Conservation (phyloP, 2,888 invertebrate species). For the Geotrupes spiniger region DNA sequence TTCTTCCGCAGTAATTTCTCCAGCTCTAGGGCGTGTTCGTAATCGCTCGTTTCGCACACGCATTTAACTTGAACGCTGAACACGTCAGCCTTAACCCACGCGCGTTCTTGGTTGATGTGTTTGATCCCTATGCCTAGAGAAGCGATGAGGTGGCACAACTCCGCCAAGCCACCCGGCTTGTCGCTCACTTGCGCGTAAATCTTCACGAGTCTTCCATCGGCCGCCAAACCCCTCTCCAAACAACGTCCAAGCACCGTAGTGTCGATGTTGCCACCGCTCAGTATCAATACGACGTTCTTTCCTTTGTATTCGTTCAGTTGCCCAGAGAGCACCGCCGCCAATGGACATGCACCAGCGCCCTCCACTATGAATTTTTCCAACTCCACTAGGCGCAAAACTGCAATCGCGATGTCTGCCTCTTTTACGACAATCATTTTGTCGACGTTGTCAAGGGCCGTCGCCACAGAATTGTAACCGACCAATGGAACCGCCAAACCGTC, state of each 20-base stretch:
- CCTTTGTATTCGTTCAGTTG: conserved; percentile 71
- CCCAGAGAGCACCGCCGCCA: conserved; percentile 82
- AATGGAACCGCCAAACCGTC: conserved; percentile 69
- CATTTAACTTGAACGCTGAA: conserved; percentile 82
- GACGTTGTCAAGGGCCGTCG: conserved; percentile 67
- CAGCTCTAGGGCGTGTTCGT: conserved; percentile 68
- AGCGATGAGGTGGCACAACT: conserved; percentile 73
- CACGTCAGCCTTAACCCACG: conserved; percentile 89
- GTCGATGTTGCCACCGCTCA: conserved; percentile 83
- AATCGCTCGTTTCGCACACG: conserved; percentile 86
- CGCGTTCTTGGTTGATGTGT: conserved; percentile 71
- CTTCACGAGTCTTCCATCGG: conserved; percentile 71
- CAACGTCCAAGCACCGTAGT: conserved; percentile 81
- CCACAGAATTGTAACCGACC: conserved; percentile 83
- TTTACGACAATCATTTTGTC: conserved; percentile 69
- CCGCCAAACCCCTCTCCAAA: conserved; percentile 78
- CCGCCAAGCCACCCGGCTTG: conserved; percentile 84
- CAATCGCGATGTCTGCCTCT: conserved; percentile 80
- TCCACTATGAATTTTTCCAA: conserved; percentile 88
- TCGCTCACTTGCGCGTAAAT: conserved; percentile 76
- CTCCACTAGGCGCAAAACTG: conserved; percentile 76
- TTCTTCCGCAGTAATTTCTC: conserved; percentile 55
- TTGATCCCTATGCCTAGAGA: conserved; percentile 85
- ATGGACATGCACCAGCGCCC: conserved; percentile 82
- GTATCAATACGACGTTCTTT: conserved; percentile 60